phyloP scores from a whole-genome alignment of 64 coral and sea anemone species.

The Astreopora myriophthalma region DNA sequence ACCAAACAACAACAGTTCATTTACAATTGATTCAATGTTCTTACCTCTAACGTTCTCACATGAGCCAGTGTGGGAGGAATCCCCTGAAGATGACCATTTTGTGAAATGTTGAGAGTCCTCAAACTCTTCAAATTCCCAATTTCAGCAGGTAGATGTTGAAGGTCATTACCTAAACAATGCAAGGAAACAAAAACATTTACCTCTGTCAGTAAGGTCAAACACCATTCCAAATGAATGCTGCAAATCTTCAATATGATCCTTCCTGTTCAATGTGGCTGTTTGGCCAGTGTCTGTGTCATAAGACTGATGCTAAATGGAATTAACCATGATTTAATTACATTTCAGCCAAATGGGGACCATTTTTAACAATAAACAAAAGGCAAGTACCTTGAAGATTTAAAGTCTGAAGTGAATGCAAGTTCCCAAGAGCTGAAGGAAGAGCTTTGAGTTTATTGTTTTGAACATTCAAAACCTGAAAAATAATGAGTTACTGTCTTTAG shows the following conservation, averaged over 20 bases:
- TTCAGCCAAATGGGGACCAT: background rate
- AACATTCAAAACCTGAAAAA: conserved; percentile 85
- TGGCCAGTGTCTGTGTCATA: too few relatives aligned
- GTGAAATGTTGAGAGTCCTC: conserved; percentile 83
- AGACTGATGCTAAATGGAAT: too few relatives aligned
- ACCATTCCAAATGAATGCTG: too few relatives aligned
- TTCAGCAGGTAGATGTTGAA: conserved; percentile 79
- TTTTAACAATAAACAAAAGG: background rate
- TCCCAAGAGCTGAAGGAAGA: conserved; percentile 78
- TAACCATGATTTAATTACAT: background rate
- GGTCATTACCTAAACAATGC: conserved; percentile 79
- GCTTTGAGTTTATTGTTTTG: conserved; percentile 86
- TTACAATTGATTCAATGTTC: background rate
- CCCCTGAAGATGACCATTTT: conserved; percentile 71
- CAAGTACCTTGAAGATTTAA: conserved; percentile 87
- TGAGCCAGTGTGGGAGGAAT: conserved; percentile 73
- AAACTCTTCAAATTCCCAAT: conserved; percentile 85
- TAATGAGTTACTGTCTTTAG: background rate
- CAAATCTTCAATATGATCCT: background rate
- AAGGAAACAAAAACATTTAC: background rate
- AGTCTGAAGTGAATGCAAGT: conserved; percentile 69
- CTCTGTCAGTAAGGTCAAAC: too few relatives aligned
- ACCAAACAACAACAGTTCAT: background rate
- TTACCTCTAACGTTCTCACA: conserved; percentile 89
- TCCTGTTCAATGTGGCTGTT: background rate